Evolutionary conservation across 1,140 invertebrate species (phyloP).

Genomic region (Trachymyrmex cornetzi): DNA sequence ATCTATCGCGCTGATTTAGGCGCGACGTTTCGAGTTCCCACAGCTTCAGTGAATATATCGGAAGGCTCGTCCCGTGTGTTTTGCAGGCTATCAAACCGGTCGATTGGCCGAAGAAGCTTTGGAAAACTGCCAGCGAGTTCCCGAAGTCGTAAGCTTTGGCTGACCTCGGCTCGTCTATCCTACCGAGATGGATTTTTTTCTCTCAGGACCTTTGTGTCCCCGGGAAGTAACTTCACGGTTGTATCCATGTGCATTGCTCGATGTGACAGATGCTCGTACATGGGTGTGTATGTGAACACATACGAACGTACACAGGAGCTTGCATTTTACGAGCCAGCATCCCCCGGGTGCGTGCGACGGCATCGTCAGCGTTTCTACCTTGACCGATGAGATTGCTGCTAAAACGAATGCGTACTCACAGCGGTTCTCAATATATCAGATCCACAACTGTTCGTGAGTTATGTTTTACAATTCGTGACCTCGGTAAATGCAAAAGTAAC

Average conservation of each 20-base stretch:
- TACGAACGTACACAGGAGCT: neutral
- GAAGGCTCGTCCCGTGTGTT: slow-evolving; percentile 61
- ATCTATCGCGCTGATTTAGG: slow-evolving; percentile 25
- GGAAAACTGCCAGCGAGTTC: slow-evolving; percentile 66
- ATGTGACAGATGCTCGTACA: slow-evolving; percentile 40
- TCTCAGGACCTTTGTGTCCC: slow-evolving; percentile 50
- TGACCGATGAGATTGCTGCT: slow-evolving; percentile 16
- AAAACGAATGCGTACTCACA: slow-evolving; percentile 8
- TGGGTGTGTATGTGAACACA: neutral
- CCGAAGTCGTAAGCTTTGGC: slow-evolving; percentile 66
- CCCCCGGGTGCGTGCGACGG: slow-evolving; percentile 43
- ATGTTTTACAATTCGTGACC: neutral
- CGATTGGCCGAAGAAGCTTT: slow-evolving; percentile 68
- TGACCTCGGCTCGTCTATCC: slow-evolving; percentile 68
- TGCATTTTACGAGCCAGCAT: slow-evolving; percentile 55
- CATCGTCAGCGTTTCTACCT: slow-evolving; percentile 57
- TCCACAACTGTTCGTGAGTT: neutral
- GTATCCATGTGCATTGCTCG: slow-evolving; percentile 42
- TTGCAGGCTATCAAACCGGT: slow-evolving; percentile 65
- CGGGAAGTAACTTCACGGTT: slow-evolving; percentile 34
- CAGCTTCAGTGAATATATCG: slow-evolving; percentile 38
- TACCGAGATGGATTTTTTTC: slow-evolving; percentile 68
- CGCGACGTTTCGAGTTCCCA: slow-evolving; percentile 28
- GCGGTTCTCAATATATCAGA: neutral
- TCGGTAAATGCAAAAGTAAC: neutral